phyloP scores from a whole-genome alignment of 2,797 vertebrate species.

The Steatocranus sp. region DNA sequence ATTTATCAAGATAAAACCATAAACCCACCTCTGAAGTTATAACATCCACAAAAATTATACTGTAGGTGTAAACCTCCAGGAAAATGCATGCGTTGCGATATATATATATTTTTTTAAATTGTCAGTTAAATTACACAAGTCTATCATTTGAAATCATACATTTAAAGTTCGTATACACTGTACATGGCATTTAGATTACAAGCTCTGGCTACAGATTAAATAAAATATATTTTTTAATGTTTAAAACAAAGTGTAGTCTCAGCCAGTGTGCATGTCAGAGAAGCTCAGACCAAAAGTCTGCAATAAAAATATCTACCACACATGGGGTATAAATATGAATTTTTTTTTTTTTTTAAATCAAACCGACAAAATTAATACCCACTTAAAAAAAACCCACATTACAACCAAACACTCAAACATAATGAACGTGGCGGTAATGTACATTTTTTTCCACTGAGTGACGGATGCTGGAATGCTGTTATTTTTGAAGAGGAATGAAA shows the following conservation, averaged over 20 bases:
- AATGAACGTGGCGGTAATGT: constrained; percentile 67
- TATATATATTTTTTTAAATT: not conserved
- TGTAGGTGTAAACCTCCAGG: not conserved
- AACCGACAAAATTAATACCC: constrained; percentile 52
- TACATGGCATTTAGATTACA: not conserved
- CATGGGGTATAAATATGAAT: constrained; percentile 16
- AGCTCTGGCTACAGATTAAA: not conserved
- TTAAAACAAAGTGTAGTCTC: not conserved
- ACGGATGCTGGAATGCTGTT: constrained; percentile 61
- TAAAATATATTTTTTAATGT: not conserved
- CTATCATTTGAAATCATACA: not conserved
- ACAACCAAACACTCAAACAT: constrained; percentile 71
- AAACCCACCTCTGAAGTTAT: not conserved
- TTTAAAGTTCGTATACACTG: not conserved
- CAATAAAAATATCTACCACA: constrained; percentile 10
- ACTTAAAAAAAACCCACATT: constrained; percentile 68
- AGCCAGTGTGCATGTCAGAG: not conserved
- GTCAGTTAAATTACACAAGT: not conserved
- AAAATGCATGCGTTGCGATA: not conserved
- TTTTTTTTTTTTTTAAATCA: no score
- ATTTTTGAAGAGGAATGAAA: constrained; percentile 75
- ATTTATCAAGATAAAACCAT: not conserved
- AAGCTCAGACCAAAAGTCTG: constrained; percentile 6
- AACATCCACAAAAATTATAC: not conserved
- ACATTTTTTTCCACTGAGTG: constrained; percentile 49